Base-by-base conservation (phyloP, 2,797 vertebrate species). In the Pangasius mekongensis region DNA sequence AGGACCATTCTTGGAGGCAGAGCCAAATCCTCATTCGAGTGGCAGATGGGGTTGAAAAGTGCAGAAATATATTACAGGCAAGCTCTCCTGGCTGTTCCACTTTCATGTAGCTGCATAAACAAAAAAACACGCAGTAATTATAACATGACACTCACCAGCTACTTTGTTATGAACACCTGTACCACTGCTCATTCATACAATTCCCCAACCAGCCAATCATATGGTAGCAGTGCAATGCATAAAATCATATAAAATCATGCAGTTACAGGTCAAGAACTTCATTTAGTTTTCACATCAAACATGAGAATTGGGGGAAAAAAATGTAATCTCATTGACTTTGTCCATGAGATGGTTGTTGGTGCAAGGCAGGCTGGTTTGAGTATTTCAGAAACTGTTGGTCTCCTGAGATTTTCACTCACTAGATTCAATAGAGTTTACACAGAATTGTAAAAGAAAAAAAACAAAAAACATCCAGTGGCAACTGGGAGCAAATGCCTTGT, bases 101-200 rank as follows among this genome's bases (percentile, higher is more conserved):
- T 74, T 56, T 87, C 73, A 84, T 80, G 47, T 60, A 24, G 84
- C n/a, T 64, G 43, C 71, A 62, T 22, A 85, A 69, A 60, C 36
- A 58, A 47, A 62, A 74, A 88, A 87, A 1, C 36, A 73, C 83
- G 54, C 39, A 81, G 66, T 87, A 86, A 90, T 90, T 89, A 88
- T 81, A 33, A 80, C 71, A 89, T 90, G 86, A 80, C 9, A 47
- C 54, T 76, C 69, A 64, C 24, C 16, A 0, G 20, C 4, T 33
- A 39, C 11, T 39, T 58, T 83, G 16, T 43, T 83, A 62, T 2
- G 8, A 64, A 66, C 14, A 64, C 43, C 20, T 10, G 16, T 54
- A 30, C n/a, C 10, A 4, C 24, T 82, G 13, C 14, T 83, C 62
- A 66, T 49, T 83, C 27, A 30, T 83, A 43, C 16, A 83, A 30